Evolutionary conservation across 2,797 vertebrate species (phyloP).

Genomic region (Poecilia gillii): DNA sequence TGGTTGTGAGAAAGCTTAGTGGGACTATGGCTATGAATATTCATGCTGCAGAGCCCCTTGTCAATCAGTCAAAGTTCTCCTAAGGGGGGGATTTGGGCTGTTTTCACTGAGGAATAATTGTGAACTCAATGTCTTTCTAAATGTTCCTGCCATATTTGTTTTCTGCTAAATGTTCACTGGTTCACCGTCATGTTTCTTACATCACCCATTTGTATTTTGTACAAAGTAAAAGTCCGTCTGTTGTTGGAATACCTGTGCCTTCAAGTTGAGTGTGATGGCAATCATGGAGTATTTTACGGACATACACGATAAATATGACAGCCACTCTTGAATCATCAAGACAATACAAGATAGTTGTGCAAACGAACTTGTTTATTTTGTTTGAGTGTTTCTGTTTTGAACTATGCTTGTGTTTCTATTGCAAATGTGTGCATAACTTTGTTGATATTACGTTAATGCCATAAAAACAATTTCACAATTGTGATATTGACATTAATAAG

Average conservation of each 20-base stretch:
- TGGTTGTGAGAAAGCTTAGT: constrained; percentile 81
- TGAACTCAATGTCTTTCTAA: constrained; percentile 17
- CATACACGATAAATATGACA: neutral
- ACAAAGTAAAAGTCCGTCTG: neutral
- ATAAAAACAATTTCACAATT: no score
- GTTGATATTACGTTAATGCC: no score
- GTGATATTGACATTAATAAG: no score
- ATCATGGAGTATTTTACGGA: neutral
- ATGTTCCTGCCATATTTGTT: constrained; percentile 17
- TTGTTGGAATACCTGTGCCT: neutral
- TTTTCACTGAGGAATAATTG: constrained; percentile 34
- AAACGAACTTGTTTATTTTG: neutral
- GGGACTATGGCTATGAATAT: constrained; percentile 77
- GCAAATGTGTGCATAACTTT: no score
- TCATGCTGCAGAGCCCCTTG: constrained; percentile 72
- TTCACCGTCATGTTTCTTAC: neutral
- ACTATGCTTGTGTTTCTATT: neutral
- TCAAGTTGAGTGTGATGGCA: neutral
- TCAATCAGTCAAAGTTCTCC: constrained; percentile 68
- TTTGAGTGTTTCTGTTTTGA: neutral
- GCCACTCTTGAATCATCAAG: neutral
- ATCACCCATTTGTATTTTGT: neutral
- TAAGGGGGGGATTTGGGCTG: constrained; percentile 45
- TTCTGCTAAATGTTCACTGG: constrained; percentile 12
- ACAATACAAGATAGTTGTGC: neutral